Evolutionary conservation across 2,888 invertebrate genomes (phyloP).

Genomic region (Stenchaetothrips biformis): DNA sequence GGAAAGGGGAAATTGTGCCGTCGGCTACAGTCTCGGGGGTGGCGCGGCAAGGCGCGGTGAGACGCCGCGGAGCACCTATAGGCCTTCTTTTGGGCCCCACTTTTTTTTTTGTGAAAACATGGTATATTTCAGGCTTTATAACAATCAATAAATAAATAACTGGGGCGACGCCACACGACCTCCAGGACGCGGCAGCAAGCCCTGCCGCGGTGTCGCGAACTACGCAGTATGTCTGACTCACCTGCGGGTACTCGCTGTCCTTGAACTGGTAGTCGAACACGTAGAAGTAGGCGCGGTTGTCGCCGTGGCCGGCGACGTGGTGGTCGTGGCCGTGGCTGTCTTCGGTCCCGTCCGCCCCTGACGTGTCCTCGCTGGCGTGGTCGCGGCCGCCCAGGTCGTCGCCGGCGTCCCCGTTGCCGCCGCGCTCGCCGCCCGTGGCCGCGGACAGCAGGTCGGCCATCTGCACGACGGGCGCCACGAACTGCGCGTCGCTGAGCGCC

Average conservation of each 20-base stretch:
- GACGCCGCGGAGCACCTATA: no score
- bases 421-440: conserved; percentile 26
- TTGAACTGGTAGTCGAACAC: conserved; percentile 89
- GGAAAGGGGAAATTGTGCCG: no score
- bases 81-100: no score
- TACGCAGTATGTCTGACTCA: no score
- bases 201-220: no score
- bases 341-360: neutral
- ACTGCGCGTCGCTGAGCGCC: conserved; percentile 89
- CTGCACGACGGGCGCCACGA: conserved; percentile 84
- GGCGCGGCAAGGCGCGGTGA: no score
- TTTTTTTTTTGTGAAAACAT: no score
- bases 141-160: no score
- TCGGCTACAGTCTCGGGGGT: no score
- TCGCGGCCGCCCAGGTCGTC: neutral
- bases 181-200: no score
- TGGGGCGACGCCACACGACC: no score
- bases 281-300: conserved; percentile 65
- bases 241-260: conserved; percentile 82
- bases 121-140: no score
- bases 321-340: conserved; percentile 9
- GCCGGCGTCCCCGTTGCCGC: conserved; percentile 9
- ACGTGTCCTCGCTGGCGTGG: conserved; percentile 23
- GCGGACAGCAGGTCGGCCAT: conserved; percentile 68
- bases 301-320: conserved; percentile 26